Evolutionary conservation across 2,888 invertebrate genomes (phyloP), one percentile per base, ranked within the genome.

Genomic region (Unio pictorum): DNA sequence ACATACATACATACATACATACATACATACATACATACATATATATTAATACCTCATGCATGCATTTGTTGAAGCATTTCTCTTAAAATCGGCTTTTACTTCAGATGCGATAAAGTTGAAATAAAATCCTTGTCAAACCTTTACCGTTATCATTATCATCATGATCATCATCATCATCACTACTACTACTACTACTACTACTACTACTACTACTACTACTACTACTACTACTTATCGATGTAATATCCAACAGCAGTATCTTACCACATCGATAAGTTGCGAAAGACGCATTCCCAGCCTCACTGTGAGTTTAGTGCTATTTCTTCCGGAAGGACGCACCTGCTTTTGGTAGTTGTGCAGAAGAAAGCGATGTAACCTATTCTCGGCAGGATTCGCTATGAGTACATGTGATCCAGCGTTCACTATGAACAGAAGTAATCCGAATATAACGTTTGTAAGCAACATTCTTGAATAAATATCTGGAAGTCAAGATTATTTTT

Each of bases 251-350:
- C 45, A 45, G 11, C 45, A 45, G 11, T 45, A 11, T 45, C 97
- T 95, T 93, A 98, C 98, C 93, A 98, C 97, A 92, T 98, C 97
- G 91, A 98, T 97, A 90, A 98, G 95, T 91, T 98, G 98, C 17
- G 98, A 98, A 76, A 99, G 92, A 77, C 98, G 93, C 76, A 99
- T 92, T 28, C 98, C 97, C 68, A 99, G 92, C 90, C 96, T 96
- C 78, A 99, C 98, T 74, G 96, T 92, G 68, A 99, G 95, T 1
- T 96, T 96, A 89, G 97, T 96, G 66, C 95, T 96, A 90, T 96
- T 96, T 92, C 96, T 96, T 88, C 95, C 95, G 69, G 97, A 97
- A 23, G 98, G 98, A 83, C 98, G 92, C 80, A 98, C 97, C 71
- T 98, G 93, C 82, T 97, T 94, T 91, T 98, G 99, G 91, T 98